A percentile compares a stretch with the other conserved stretches of the same genome.
These are phyloP conservation scores for Halocaridina rubra DNA, from an alignment of 2,888 invertebrate species.

Conservation along the genomic window DNA sequence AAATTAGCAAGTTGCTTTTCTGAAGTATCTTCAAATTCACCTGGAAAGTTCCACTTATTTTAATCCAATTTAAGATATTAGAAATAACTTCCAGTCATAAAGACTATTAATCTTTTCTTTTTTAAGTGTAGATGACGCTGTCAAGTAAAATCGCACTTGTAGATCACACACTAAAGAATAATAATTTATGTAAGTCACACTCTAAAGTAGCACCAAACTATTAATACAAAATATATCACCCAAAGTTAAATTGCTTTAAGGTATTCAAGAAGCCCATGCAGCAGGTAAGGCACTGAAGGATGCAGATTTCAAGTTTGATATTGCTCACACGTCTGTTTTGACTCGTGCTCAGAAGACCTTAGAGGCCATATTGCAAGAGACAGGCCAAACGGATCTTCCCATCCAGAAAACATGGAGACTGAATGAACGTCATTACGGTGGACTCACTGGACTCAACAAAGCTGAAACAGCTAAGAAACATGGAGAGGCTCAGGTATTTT, in stretches of 20 bases:
- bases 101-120: no score
- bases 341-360: slow-evolving; percentile 83
- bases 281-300: slow-evolving; percentile 81
- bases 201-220: no score
- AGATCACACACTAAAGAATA: no score
- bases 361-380: slow-evolving; percentile 75
- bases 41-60: no score
- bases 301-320: slow-evolving; percentile 79
- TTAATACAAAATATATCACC: no score
- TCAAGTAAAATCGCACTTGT: no score
- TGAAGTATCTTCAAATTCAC: no score
- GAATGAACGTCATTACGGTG: slow-evolving; percentile 89
- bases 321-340: slow-evolving; percentile 84
- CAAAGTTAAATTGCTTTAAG: slow-evolving; percentile 68
- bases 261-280: slow-evolving; percentile 76
- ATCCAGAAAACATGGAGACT: slow-evolving; percentile 83
- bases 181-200: no score
- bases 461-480: slow-evolving; percentile 86
- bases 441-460: slow-evolving; percentile 86
- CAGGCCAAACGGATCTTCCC: slow-evolving; percentile 77
- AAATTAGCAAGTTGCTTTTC: no score
- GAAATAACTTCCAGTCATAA: no score
- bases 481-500: slow-evolving; percentile 83
- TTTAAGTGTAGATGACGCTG: no score
- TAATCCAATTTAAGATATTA: no score